Evolutionary conservation across 2,797 vertebrate species (phyloP).

Genomic region (Liparis tanakae): DNA sequence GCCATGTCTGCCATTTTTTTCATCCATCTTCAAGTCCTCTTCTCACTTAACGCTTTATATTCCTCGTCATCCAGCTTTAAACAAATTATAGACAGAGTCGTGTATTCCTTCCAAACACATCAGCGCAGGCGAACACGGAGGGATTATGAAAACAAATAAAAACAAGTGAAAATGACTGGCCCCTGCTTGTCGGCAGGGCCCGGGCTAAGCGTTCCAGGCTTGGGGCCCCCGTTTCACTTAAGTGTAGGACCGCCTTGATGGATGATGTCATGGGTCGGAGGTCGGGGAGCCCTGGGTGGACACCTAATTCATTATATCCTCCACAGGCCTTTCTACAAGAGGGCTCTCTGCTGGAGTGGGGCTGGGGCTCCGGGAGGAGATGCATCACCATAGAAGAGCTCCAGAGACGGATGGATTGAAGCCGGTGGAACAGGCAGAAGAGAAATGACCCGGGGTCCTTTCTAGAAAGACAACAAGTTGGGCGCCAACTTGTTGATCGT

Average conservation of each 20-base stretch:
- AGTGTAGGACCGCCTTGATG: constrained; percentile 91
- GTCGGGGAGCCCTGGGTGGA: constrained; percentile 91
- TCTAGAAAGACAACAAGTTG: constrained; percentile 12
- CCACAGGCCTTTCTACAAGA: constrained; percentile 87
- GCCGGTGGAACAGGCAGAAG: constrained; percentile 37
- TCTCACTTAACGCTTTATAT: constrained; percentile 76
- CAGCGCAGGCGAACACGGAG: constrained; percentile 72
- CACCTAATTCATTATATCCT: constrained; percentile 99
- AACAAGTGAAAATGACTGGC: constrained; percentile 83
- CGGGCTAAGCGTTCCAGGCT: constrained; percentile 80
- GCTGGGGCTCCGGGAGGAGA: constrained; percentile 88
- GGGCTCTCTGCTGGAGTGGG: constrained; percentile 88
- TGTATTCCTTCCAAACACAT: constrained; percentile 82
- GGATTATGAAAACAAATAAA: constrained; percentile 85
- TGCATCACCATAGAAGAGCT: constrained; percentile 84
- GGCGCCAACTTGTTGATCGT: constrained; percentile 9
- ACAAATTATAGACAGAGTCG: constrained; percentile 83
- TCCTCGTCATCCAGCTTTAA: constrained; percentile 73
- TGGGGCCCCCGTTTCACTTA: constrained; percentile 86
- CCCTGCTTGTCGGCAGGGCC: constrained; percentile 72
- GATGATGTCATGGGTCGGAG: constrained; percentile 93
- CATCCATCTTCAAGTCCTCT: constrained; percentile 72
- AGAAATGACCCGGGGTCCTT: constrained; percentile 1
- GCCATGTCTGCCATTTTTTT: constrained; percentile 61
- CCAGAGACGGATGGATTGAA: constrained; percentile 70